Evolutionary conservation across 1,140 invertebrate species (phyloP).

Genomic region (Drosophila yakuba): DNA sequence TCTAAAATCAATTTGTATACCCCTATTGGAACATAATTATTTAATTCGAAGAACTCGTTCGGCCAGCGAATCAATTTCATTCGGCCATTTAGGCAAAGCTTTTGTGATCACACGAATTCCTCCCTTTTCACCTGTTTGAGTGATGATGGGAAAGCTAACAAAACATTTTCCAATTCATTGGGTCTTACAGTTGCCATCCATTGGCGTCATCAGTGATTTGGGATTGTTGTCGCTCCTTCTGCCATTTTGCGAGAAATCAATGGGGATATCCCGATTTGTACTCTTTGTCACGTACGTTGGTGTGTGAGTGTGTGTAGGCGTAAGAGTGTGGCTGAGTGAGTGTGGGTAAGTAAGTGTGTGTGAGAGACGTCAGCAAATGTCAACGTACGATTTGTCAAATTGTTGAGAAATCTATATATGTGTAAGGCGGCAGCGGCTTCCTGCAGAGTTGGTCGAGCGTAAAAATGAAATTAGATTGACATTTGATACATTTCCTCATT

Average conservation of each 20-base stretch:
- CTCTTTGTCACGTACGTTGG: constrained; percentile 57
- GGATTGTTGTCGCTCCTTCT: constrained; percentile 32
- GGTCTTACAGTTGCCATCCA: constrained; percentile 78
- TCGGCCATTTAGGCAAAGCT: constrained; percentile 41
- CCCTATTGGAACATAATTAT: constrained; percentile 68
- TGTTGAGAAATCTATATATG: constrained; percentile 63
- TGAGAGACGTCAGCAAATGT: constrained; percentile 71
- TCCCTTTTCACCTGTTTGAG: constrained; percentile 36
- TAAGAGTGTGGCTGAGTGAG: constrained; percentile 15
- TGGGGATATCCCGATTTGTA: constrained; percentile 43
- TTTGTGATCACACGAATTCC: constrained; percentile 41
- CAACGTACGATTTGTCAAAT: constrained; percentile 83
- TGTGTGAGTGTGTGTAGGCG: constrained; percentile 11
- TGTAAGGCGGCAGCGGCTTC: constrained; percentile 41
- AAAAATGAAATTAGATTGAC: constrained; percentile 84
- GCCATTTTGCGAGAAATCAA: constrained; percentile 32
- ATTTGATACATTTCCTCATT: constrained; percentile 73
- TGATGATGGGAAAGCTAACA: constrained; percentile 75
- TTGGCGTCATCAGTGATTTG: constrained; percentile 61
- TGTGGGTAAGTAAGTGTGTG: constrained; percentile 31
- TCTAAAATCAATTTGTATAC: constrained; percentile 2
- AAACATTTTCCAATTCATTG: constrained; percentile 84
- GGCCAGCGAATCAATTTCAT: constrained; percentile 48
- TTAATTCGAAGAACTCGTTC: constrained; percentile 56
- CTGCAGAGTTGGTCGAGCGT: constrained; percentile 61